Evolutionary conservation across 2,797 vertebrate genomes (phyloP), one percentile per base, ranked within the genome.

Genomic region (Podarcis lilfordi): DNA sequence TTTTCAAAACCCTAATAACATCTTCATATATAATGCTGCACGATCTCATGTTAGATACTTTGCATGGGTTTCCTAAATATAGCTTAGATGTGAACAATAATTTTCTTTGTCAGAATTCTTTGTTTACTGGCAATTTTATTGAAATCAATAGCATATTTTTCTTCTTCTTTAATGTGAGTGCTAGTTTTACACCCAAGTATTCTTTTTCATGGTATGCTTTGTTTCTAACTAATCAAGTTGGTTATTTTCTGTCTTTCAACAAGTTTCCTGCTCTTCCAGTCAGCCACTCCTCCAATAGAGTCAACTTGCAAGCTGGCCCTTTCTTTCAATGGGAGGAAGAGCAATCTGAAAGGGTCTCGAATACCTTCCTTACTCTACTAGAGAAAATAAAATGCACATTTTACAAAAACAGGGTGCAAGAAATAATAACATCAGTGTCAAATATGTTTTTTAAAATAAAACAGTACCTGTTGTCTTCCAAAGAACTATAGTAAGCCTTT

Each of bases 391-490:
- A 75, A 59, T 72, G 76, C 81, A 71, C 21, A 15, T 89, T 92
- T 88, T 32, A 87, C 37, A 23, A 32, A 88, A 85, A 92, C 32
- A 11, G 4, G 75, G 86, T 2, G 83, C 10, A 81, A 0, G 19
- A 37, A 91, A 69, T 9, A 79, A 35, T 1, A 80, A 2, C 15
- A 90, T 25, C 61, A 86, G 76, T 25, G 66, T 87, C 4, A 87
- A 71, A 29, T 43, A 13, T 79, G 89, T 82, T 43, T 95, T 88
- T 32, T 80, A 55, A 55, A 15, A 55, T 3, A 71, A 92, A 68
- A 92, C 13, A 85, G 87, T 95, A 99, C 99, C 99, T 98, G 91
- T 93, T 96, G 94, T 99, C 98, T 90, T 99, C 98, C 91, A 99
- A 96, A 78, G 98, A 98, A 88, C 92, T 96, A 94, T 94, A 97